Percentiles rank a stretch among this genome's conserved stretches.
phyloP scores from a whole-genome alignment of 2,888 invertebrate genomes.

The Lepidocyrtinus sp. region DNA sequence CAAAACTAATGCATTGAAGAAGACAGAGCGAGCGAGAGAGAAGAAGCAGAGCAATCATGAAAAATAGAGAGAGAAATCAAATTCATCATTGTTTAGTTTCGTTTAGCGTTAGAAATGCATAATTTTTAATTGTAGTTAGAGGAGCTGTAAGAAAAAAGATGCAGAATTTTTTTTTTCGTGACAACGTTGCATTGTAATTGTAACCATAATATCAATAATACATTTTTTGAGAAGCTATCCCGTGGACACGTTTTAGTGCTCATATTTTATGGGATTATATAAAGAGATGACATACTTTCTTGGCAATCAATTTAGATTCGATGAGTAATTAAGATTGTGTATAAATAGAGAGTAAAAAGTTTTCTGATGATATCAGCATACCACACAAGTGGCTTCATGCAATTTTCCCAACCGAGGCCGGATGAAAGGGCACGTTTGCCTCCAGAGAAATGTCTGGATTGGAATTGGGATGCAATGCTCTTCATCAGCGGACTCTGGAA shows the following conservation, averaged over 20 bases:
- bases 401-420: constrained; percentile 95
- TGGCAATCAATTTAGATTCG: no score
- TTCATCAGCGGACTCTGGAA: constrained; percentile 74
- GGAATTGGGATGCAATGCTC: constrained; percentile 92
- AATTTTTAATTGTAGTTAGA: neutral
- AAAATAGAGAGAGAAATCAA: constrained; percentile 28
- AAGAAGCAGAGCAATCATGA: constrained; percentile 65
- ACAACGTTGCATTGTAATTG: neutral
- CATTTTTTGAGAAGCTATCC: no score
- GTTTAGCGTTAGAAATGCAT: neutral
- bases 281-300: no score
- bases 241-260: no score
- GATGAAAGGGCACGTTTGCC: constrained; percentile 97
- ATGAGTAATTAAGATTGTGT: no score
- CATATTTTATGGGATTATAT: no score
- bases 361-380: constrained; percentile 75
- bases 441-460: constrained; percentile 97
- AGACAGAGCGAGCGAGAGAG: constrained; percentile 41
- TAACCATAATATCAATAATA: no score
- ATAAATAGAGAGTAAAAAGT: constrained; percentile 3
- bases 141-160: no score
- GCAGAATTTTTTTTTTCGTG: no score
- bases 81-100: constrained; percentile 4
- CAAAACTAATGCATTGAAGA: constrained; percentile 67
- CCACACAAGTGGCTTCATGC: constrained; percentile 98